phyloP scores from a whole-genome alignment of 2,888 invertebrate genomes.

The Clostera curtula region DNA sequence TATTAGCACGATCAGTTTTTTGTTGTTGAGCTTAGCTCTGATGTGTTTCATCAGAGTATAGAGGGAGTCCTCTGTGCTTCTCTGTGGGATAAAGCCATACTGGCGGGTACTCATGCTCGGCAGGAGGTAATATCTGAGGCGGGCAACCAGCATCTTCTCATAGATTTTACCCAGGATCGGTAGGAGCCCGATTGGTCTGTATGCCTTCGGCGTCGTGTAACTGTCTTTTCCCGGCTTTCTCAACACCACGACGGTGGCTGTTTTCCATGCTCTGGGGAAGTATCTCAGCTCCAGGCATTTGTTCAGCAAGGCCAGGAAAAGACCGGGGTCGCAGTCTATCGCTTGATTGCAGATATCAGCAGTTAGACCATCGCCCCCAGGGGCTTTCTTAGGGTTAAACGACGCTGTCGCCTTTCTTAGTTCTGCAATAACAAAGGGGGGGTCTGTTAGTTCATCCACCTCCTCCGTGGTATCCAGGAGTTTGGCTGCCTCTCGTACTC shows the following conservation, averaged over 20 bases:
- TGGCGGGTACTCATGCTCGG: constrained; percentile 1
- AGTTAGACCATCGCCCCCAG: constrained; percentile 1
- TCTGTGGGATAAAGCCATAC: constrained; percentile 5
- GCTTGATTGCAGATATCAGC: constrained; percentile 4
- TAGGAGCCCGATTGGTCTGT: constrained; percentile 3
- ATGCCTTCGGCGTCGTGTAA: constrained; percentile 1
- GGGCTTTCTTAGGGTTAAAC: constrained; percentile 7
- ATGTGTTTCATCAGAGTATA: not conserved
- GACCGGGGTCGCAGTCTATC: not conserved
- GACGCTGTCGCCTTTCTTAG: not conserved
- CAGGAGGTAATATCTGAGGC: no score
- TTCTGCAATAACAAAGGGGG: constrained; percentile 3
- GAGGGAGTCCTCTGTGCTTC: not conserved
- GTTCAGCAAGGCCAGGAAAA: not conserved
- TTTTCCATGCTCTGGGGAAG: not conserved
- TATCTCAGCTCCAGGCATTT: not conserved
- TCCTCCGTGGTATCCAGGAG: not conserved
- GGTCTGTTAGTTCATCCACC: not conserved
- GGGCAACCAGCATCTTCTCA: not conserved
- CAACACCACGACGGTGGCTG: not conserved
- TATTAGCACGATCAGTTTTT: not conserved
- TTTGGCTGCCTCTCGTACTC: not conserved
- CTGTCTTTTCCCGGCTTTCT: constrained; percentile 5
- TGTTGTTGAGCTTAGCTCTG: not conserved
- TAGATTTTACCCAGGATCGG: not conserved